Base-by-base conservation (phyloP, 2,888 invertebrate genomes). In the Himalopsyche kuldschensis region DNA sequence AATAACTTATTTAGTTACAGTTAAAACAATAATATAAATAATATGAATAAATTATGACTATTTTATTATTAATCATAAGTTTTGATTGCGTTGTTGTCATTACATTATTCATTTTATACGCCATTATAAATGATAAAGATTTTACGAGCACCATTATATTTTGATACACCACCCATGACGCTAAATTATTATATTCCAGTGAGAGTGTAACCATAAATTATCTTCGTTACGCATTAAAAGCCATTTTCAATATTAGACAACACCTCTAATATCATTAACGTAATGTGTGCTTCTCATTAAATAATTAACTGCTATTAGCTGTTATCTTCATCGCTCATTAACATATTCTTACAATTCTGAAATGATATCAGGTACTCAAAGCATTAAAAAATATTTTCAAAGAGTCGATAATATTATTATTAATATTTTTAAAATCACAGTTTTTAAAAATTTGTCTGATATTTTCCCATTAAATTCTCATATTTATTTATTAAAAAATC, bases 71-170 rank as follows among this genome's bases (percentile, higher is more conserved):
- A 69, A 15, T 27, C 11, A 30, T 24, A 27, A 27, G 30, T 69
- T 69, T 69, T 69, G 69, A 69, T 69, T 30, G 27, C 27, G 11
- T 15, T 27, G 69, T 69, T 69, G 69, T 69, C 69, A 69, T 63
- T 63, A 63, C 63, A 63, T 69, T 69, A 69, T 69, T 69, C 69
- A 30, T 69, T 69, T 69, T 69, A 69, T 30, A 30, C 69, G 27
- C 69, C 69, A 69, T 69, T 69, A 69, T 69, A 69, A 69, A 69
- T 69, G 69, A 69, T 69, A 69, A 69, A 69, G 69, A 69, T 69
- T 69, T 69, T 69, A 69, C 15, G 69, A 69, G 11, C 69, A 30
- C 69, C 69, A 69, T 69, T 69, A 69, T 69, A 69, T 69, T 30
- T 69, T 69, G 27, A 69, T 69, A 69, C 69, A 27, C 69, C 69